Base-by-base conservation (phyloP, 30 jellyfish, hydroid and myxozoan genomes). In the Aurelia coerulea region DNA sequence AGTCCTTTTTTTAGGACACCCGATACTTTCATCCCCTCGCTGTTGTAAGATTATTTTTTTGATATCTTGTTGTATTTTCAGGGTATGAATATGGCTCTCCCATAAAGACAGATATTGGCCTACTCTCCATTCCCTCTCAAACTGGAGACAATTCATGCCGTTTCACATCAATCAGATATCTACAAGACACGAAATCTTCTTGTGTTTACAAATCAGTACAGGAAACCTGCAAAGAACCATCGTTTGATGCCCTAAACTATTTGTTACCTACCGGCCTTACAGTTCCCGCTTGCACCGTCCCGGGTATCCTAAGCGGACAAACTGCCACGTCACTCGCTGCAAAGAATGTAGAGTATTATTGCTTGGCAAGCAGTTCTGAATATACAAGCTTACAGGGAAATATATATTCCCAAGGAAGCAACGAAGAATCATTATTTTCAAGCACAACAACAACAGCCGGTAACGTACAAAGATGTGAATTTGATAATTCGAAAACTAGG, bases 311-410 rank as follows among this genome's bases (percentile, higher is more conserved):
- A 14, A 77, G 62, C 64, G 97, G 92, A 46, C 46, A 29, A 56
- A 56, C 90, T 2, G 50, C 79, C 52, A 80, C 53, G 46, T 62
- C 92, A 10, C 29, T 62, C 2, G 92, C 81, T 6, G 11, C 79
- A 8, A 64, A 56, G 56, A 71, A 85, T 23, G 86, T 89, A 14
- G 97, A 89, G 59, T 89, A 89, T 42, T 89, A 89, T 58, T 89
- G 97, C 67, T 19, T 78, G 9, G 1, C 77, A 19, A 60, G 19
- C 50, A 35, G 66, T 19, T 65, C 89, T 10, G 71, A 79, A 6
- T 86, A 76, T 49, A 54, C 68, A 3, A 17, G 46, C 62, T 12
- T 60, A 23, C 19, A 42, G 5, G 51, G 50, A 5, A 76, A 23
- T 75, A 29, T 49, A 6, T 15, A 60, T 41, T 12, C 35, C 1